Evolutionary conservation across 2,113 vertebrate species (phyloP), one percentile per base, ranked within the genome.

Genomic region (Indicator maculatus): DNA sequence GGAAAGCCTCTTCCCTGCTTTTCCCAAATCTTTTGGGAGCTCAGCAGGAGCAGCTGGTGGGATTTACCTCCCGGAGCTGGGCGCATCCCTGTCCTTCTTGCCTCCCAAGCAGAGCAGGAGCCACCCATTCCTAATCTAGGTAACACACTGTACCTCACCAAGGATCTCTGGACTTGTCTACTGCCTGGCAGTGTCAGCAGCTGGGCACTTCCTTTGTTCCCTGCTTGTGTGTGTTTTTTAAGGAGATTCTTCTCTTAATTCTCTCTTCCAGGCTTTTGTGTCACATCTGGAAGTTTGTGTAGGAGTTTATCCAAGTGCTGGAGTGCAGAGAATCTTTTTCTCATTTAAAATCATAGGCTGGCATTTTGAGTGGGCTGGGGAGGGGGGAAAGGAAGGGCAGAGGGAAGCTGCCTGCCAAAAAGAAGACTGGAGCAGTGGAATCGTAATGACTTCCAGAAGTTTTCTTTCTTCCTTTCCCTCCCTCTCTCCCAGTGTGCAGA

Each of bases 211-310:
- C 78, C 70, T 85, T 75, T 86, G 91, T 86, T 88, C 78, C 89
- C 61, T 84, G 41, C 23, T 21, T 55, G 69, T n/a, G 36, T 79
- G 83, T 86, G 74, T 80, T 71, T 87, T 86, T 38, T 52, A 96
- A 97, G 96, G 97, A 96, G 97, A 94, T 95, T 96, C 96, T 96
- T 95, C 58, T 97, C 94, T 18, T 89, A 97, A 84, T 97, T 97
- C 97, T 97, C 97, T 97, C 96, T 97, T 96, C 96, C 86, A 97
- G 97, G 97, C 97, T 97, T 97, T 98, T 98, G 98, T 98, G 98
- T 98, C 98, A 98, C 98, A 98, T 97, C 98, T 98, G 98, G 97
- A 98, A 98, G 98, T 98, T 98, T 98, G 98, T 98, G 97, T 98
- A 98, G 98, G 98, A 98, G 97, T 97, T 96, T 95, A 97, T 98